These are phyloP conservation scores for Ornithorhynchus anatinus DNA, from an alignment of 2,113 vertebrate species.

Conservation along the genomic window DNA sequence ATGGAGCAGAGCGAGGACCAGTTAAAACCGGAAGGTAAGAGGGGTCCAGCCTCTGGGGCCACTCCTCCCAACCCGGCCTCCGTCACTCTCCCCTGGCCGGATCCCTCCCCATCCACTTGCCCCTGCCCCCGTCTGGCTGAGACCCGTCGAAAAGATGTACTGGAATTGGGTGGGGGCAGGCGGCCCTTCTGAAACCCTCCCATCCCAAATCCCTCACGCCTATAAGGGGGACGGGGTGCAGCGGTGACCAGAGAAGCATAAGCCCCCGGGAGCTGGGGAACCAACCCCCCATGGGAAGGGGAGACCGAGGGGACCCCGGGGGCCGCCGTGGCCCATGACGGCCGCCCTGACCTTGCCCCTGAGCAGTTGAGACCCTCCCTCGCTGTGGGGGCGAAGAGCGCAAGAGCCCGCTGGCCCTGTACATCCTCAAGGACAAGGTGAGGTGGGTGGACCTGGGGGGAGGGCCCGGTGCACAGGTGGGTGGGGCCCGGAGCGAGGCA, in stretches of 20 bases:
- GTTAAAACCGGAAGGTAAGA: conserved; percentile 84
- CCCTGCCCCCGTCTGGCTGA: no score
- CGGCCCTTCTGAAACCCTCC: not conserved
- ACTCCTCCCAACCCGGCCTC: not conserved
- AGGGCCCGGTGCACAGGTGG: no score
- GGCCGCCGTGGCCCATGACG: not conserved
- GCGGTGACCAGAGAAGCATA: no score
- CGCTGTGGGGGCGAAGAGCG: conserved; percentile 81
- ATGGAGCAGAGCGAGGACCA: conserved; percentile 80
- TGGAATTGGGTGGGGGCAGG: no score
- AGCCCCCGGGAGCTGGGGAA: no score
- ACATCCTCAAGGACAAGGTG: conserved; percentile 91
- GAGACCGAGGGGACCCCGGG: not conserved
- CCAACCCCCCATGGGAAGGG: not conserved
- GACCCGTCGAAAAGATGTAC: no score
- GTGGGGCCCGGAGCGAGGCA: not conserved
- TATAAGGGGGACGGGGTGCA: not conserved
- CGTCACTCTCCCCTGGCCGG: not conserved
- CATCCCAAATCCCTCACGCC: not conserved
- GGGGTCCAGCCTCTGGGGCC: not conserved
- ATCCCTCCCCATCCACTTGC: not conserved
- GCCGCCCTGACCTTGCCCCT: not conserved
- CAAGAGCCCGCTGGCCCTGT: conserved; percentile 87
- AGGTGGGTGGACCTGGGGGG: conserved; percentile 24
- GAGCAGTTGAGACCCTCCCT: conserved; percentile 82